Conservation (phyloP, 2,888 invertebrate species). For the Thelaira solivaga region DNA sequence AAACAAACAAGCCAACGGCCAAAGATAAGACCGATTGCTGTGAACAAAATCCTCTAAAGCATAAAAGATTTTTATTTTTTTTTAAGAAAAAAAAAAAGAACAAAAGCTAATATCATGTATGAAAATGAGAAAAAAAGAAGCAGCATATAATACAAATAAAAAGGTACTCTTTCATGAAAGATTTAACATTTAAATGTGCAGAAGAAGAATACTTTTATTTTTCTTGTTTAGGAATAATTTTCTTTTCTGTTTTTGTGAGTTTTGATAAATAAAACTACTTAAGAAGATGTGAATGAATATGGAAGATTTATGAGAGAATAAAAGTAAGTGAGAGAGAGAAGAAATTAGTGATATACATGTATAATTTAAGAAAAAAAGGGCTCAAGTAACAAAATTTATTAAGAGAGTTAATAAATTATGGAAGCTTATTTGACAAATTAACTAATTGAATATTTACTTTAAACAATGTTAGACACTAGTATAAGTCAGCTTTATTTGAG, state of each 20-base stretch:
- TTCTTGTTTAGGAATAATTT: too few species aligned
- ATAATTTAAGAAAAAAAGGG: neutral
- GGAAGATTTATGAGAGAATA: constrained; percentile 34
- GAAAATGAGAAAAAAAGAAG: neutral
- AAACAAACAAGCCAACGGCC: neutral
- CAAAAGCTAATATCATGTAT: constrained; percentile 46
- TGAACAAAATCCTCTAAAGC: constrained; percentile 5
- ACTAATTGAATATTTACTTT: too few species aligned
- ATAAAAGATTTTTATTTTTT: neutral
- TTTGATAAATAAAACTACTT: constrained; percentile 73
- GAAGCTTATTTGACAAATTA: too few species aligned
- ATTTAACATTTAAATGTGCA: constrained; percentile 77
- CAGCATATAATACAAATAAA: constrained; percentile 47
- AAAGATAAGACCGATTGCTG: neutral
- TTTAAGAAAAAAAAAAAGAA: neutral
- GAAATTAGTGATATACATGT: neutral
- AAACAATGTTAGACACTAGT: too few species aligned
- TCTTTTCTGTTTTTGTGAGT: constrained; percentile 25
- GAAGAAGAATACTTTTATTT: constrained; percentile 62
- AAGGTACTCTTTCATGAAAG: constrained; percentile 74
- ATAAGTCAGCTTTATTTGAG: too few species aligned
- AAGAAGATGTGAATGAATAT: constrained; percentile 70
- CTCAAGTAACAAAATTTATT: neutral
- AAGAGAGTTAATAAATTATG: too few species aligned
- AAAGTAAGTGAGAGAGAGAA: neutral